Percentiles rank a stretch among this genome's conserved stretches.
Evolutionary conservation across 2,888 invertebrate species (phyloP).

Genomic region (Frankliniella intonsa): DNA sequence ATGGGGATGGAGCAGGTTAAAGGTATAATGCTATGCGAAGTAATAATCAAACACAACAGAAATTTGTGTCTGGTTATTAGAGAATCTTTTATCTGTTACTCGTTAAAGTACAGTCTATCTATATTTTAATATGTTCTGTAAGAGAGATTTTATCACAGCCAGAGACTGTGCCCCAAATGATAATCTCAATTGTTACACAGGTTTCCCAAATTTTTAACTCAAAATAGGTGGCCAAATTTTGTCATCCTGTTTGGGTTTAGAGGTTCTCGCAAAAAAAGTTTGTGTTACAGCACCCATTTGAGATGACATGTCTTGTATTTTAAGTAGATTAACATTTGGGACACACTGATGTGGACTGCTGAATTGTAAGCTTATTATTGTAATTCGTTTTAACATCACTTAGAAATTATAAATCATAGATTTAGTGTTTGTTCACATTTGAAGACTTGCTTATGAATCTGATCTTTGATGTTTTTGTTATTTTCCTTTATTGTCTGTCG

Average conservation of each 20-base stretch:
- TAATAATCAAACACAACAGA: not conserved
- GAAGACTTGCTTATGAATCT: conserved; percentile 16
- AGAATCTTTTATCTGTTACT: conserved; percentile 15
- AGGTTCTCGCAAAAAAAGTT: no score
- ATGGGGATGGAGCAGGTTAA: conserved; percentile 14
- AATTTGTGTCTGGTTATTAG: conserved; percentile 23
- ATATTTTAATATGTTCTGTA: conserved; percentile 18
- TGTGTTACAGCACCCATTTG: no score
- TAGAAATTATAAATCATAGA: not conserved
- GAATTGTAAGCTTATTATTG: not conserved
- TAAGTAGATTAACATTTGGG: not conserved
- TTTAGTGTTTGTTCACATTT: not conserved
- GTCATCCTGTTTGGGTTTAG: no score
- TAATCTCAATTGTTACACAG: not conserved
- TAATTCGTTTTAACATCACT: not conserved
- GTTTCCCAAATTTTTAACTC: no score
- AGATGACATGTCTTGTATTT: no score
- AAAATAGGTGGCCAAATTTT: no score
- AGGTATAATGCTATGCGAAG: not conserved
- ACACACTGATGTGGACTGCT: not conserved
- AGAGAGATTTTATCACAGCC: not conserved
- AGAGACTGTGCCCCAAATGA: not conserved
- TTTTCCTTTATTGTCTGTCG: no score
- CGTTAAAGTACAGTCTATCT: conserved; percentile 12
- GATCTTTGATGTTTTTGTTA: not conserved